A percentile compares a stretch with the other conserved stretches of the same genome.
Conservation (phyloP, 1,140 invertebrate genomes). For the Euschistus heros region DNA sequence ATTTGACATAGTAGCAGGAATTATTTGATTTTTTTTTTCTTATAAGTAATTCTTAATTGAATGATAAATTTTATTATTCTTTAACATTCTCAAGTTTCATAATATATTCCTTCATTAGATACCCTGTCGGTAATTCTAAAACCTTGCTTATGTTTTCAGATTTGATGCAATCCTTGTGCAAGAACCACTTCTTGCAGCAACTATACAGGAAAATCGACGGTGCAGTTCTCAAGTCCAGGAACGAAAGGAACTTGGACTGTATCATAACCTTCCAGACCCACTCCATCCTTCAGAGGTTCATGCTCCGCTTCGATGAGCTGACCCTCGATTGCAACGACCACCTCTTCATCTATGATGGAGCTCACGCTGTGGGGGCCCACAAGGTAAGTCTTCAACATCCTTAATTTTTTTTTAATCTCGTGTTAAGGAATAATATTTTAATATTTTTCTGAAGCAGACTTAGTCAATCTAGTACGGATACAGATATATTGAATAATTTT, state of each 20-base stretch:
- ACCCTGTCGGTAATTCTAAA: no score
- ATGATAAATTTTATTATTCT: no score
- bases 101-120: no score
- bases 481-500: no score
- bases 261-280: constrained; percentile 87
- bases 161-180: constrained; percentile 73
- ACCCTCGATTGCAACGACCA: constrained; percentile 87
- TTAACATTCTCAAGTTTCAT: no score
- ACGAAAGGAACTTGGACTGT: constrained; percentile 81
- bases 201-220: constrained; percentile 83
- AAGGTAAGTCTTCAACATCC: constrained; percentile 57
- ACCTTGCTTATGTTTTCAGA: constrained; percentile 49
- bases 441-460: no score
- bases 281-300: constrained; percentile 83
- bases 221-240: constrained; percentile 74
- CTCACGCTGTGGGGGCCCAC: constrained; percentile 70
- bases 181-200: constrained; percentile 73
- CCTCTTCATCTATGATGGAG: constrained; percentile 83
- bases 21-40: no score
- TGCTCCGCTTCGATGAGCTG: constrained; percentile 73
- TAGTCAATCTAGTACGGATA: no score
- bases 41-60: no score
- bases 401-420: no score
- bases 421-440: no score
- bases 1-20: no score